phyloP scores from a whole-genome alignment of 2,113 vertebrate species.

The human (Homo sapiens) region GRCh38 chr13:72179501-72180000 shows the following conservation, averaged over 20 bases:
- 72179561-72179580: neutral
- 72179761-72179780: neutral
- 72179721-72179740: neutral
- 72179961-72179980: neutral
- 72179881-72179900: slow-evolving; percentile 7
- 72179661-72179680: neutral
- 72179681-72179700: neutral
- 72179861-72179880: slow-evolving; percentile 18
- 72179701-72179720: neutral
- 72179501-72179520: neutral
- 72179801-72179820: neutral
- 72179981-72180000: slow-evolving; percentile 64
- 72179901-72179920: slow-evolving; percentile 21
- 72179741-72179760: neutral
- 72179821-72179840: neutral
- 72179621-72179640: neutral
- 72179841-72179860: neutral
- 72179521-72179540: neutral
- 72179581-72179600: neutral
- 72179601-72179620: neutral
- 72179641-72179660: neutral
- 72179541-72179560: neutral
- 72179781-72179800: neutral
- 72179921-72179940: slow-evolving; percentile 47
- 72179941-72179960: neutral